These are phyloP conservation scores for Meloidogyne floridensis DNA, from an alignment of 1,140 invertebrate species.

Conservation along the genomic window DNA sequence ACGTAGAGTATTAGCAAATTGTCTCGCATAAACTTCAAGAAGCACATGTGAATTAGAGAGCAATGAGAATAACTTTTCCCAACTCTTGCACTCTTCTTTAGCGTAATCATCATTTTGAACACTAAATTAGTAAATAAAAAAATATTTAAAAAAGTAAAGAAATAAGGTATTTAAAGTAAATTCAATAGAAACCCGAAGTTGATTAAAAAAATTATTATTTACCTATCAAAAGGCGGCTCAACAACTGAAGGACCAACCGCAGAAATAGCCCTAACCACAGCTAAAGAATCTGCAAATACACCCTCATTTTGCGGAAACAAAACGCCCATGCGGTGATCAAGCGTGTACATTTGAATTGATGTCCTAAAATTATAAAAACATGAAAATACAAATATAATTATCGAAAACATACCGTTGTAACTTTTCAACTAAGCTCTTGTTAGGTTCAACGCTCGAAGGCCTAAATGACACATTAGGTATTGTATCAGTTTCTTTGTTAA, in stretches of 20 bases:
- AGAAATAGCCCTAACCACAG: conserved; percentile 20
- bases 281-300: conserved; percentile 22
- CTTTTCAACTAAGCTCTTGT: background rate
- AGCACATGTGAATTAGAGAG: conserved; percentile 25
- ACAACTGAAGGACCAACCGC: conserved; percentile 36
- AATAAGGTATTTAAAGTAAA: too few relatives aligned
- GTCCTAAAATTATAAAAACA: background rate
- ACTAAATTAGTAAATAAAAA: conserved; percentile 14
- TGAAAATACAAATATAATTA: background rate
- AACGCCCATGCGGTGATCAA: conserved; percentile 12
- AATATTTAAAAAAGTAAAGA: background rate
- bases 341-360: conserved; percentile 23
- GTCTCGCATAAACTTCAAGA: conserved; percentile 30
- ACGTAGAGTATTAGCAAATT: conserved; percentile 34
- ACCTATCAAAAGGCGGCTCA: conserved; percentile 28
- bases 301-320: conserved; percentile 36
- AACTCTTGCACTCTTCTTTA: conserved; percentile 27
- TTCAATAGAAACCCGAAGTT: too few relatives aligned
- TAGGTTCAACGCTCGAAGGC: background rate
- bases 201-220: background rate
- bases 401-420: background rate
- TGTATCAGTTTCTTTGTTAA: background rate
- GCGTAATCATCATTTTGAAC: background rate
- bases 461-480: background rate
- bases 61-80: conserved; percentile 25